Conservation (phyloP, 2,888 invertebrate species). For the Cheilosia vulpina region DNA sequence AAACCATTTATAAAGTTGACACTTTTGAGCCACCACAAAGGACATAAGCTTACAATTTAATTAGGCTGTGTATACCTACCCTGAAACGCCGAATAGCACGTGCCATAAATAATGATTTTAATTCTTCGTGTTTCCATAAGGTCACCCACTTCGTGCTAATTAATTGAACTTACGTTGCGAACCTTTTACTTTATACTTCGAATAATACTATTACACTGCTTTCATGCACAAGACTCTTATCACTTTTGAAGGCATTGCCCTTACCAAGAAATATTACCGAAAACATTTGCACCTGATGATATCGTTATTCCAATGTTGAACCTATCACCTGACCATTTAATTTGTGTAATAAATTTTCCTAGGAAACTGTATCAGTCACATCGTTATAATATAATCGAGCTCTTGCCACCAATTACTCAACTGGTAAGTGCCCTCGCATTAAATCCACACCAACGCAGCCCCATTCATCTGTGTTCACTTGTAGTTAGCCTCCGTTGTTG, state of each 20-base stretch:
- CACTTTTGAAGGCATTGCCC: not conserved
- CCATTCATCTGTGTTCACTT: constrained; percentile 40
- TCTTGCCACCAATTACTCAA: constrained; percentile 63
- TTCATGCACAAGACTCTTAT: not conserved
- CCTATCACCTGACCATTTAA: constrained; percentile 48
- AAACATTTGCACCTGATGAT: constrained; percentile 43
- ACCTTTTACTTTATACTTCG: not conserved
- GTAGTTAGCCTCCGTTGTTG: constrained; percentile 31
- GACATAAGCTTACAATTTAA: not conserved
- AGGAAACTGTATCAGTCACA: constrained; percentile 55
- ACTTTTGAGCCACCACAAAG: constrained; percentile 17
- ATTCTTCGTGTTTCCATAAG: constrained; percentile 1
- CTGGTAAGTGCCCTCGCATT: constrained; percentile 69
- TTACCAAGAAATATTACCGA: constrained; percentile 7
- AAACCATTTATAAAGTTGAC: not conserved
- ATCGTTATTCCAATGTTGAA: constrained; percentile 17
- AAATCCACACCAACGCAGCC: constrained; percentile 60
- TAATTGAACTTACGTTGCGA: constrained; percentile 12
- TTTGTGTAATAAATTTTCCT: constrained; percentile 43
- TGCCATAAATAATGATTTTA: not conserved
- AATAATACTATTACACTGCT: not conserved
- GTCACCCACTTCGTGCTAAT: constrained; percentile 13
- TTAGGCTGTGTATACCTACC: too few relatives aligned
- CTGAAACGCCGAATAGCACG: not conserved
- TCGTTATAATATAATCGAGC: constrained; percentile 69